These are phyloP conservation scores for Aphyosemion australe DNA, from an alignment of 2,113 vertebrate genomes.

Conservation along the genomic window DNA sequence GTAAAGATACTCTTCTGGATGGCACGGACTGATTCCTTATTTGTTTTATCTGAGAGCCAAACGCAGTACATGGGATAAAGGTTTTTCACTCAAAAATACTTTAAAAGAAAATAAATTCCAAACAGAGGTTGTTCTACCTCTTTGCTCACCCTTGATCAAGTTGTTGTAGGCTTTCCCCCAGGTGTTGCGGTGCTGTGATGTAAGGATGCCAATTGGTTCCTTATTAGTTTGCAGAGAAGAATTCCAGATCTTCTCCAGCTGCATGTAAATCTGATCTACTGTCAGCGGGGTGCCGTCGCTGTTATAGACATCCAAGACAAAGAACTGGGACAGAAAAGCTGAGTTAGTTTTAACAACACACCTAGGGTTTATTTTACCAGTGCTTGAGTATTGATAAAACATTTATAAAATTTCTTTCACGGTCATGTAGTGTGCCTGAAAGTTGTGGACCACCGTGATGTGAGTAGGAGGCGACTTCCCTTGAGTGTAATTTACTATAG, in stretches of 20 bases:
- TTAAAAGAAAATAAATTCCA: not conserved
- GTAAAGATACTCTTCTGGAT: slow-evolving; percentile 97
- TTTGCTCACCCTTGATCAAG: slow-evolving; percentile 89
- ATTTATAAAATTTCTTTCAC: not conserved
- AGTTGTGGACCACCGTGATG: slow-evolving; percentile 97
- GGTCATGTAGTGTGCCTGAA: slow-evolving; percentile 82
- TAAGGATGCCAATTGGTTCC: slow-evolving; percentile 95
- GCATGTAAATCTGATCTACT: slow-evolving; percentile 89
- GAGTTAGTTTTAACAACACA: not conserved
- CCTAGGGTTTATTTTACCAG: not conserved
- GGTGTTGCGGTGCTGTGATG: slow-evolving; percentile 94
- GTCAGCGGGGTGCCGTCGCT: slow-evolving; percentile 89
- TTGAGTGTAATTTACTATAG: slow-evolving; percentile 82
- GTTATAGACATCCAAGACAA: slow-evolving; percentile 93
- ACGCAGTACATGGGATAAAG: not conserved
- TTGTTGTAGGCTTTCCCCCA: slow-evolving; percentile 97
- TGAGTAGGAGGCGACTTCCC: slow-evolving; percentile 84
- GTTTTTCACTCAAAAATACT: not conserved
- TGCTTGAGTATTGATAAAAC: not conserved
- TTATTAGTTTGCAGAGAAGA: slow-evolving; percentile 96
- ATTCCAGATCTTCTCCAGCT: slow-evolving; percentile 98
- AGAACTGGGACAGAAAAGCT: slow-evolving; percentile 82
- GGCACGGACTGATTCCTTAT: slow-evolving; percentile 90
- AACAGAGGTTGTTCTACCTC: not conserved
- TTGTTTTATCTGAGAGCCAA: slow-evolving; percentile 86